Conservation (phyloP, 2,113 vertebrate genomes). For the Alectura lathami region DNA sequence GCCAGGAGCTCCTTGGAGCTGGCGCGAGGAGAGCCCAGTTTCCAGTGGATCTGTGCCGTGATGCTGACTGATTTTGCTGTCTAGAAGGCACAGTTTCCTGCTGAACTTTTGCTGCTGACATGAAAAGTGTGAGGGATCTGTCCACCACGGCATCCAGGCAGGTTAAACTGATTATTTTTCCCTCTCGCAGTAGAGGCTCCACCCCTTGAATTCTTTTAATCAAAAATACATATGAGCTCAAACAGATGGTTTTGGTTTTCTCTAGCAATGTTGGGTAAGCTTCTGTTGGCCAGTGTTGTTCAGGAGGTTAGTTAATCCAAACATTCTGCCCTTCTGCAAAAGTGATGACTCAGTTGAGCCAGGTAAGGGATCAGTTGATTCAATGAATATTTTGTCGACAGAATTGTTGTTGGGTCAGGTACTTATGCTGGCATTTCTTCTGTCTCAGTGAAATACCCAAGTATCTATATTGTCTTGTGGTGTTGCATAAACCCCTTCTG, state of each 20-base stretch:
- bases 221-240: neutral
- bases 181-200: neutral
- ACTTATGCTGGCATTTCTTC: neutral
- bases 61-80: neutral
- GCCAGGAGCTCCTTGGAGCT: neutral
- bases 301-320: neutral
- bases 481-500: neutral
- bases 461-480: neutral
- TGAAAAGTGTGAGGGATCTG: neutral
- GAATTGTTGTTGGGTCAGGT: neutral
- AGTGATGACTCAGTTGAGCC: neutral
- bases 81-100: neutral
- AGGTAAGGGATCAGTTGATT: neutral
- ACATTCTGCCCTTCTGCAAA: neutral
- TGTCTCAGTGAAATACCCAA: neutral
- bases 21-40: accelerated
- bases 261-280: neutral
- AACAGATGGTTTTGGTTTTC: neutral
- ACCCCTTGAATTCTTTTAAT: neutral
- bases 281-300: neutral
- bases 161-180: neutral
- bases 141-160: neutral
- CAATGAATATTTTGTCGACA: neutral
- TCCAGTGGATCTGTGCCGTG: accelerated
- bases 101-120: accelerated